phyloP scores from a whole-genome alignment of 2,888 invertebrate genomes.

The Erannis defoliaria region DNA sequence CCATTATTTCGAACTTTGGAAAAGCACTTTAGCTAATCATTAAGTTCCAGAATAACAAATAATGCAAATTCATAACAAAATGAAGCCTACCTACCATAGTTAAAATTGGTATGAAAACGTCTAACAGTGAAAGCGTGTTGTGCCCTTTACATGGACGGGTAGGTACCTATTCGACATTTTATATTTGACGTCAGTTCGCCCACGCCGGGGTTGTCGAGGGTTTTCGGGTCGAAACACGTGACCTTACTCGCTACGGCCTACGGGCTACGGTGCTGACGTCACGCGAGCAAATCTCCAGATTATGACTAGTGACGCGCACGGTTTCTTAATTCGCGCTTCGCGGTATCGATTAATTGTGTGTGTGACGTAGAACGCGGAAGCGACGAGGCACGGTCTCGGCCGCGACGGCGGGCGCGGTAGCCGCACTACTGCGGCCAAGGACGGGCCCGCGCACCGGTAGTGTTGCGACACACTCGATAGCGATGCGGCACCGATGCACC shows the following conservation, averaged over 20 bases:
- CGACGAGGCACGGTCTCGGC: slow-evolving; percentile 70
- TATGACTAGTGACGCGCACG: slow-evolving; percentile 54
- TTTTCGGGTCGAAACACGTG: slow-evolving; percentile 57
- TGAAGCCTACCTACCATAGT: slow-evolving; percentile 40
- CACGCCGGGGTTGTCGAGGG: slow-evolving; percentile 48
- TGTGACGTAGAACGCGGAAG: slow-evolving; percentile 75
- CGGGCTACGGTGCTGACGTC: slow-evolving; percentile 67
- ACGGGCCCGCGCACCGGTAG: slow-evolving; percentile 63
- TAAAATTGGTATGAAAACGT: slow-evolving; percentile 43
- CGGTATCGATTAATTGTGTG: slow-evolving; percentile 56
- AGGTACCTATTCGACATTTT: slow-evolving; percentile 52
- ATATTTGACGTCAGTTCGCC: slow-evolving; percentile 54
- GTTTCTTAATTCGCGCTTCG: slow-evolving; percentile 51
- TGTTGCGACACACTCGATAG: slow-evolving; percentile 62
- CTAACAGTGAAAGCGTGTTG: slow-evolving; percentile 42
- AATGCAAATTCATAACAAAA: slow-evolving; percentile 26
- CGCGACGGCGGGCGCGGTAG: slow-evolving; percentile 49
- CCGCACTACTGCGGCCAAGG: slow-evolving; percentile 67
- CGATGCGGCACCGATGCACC: slow-evolving; percentile 51
- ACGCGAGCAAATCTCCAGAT: slow-evolving; percentile 57
- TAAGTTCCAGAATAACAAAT: slow-evolving; percentile 29
- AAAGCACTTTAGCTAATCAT: slow-evolving; percentile 8
- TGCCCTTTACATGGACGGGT: slow-evolving; percentile 47
- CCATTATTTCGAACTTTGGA: slow-evolving; percentile 9
- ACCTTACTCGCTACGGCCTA: slow-evolving; percentile 46